These are phyloP conservation scores for Decapterus maruadsi DNA, from an alignment of 2,797 vertebrate genomes.

Conservation along the genomic window DNA sequence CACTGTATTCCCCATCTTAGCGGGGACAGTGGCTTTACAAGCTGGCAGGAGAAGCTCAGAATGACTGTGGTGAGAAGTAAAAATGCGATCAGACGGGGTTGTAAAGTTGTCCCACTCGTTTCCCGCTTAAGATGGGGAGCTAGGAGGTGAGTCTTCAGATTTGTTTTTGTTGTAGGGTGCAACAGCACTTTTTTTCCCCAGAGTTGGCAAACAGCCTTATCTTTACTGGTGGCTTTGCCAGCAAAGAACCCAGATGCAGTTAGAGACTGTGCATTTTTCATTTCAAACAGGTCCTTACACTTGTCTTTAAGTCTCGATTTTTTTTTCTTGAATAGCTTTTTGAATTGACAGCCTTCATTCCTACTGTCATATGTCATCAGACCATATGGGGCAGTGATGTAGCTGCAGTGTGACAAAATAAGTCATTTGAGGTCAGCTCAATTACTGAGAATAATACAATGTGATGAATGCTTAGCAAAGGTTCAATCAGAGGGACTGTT, in stretches of 20 bases:
- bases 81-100: neutral
- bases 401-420: neutral
- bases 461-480: no score
- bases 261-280: neutral
- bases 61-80: neutral
- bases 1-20: neutral
- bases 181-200: neutral
- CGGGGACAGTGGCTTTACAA: no score
- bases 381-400: neutral
- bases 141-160: neutral
- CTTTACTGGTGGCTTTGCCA: neutral
- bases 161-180: neutral
- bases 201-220: neutral
- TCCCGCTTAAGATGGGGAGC: neutral
- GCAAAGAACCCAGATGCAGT: neutral
- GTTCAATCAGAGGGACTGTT: no score
- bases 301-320: no score
- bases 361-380: no score
- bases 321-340: neutral
- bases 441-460: neutral
- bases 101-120: neutral
- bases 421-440: neutral
- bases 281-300: neutral
- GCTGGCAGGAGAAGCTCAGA: neutral
- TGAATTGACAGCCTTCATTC: neutral